Base-by-base conservation (phyloP, 2,797 vertebrate genomes). In the Melanotaenia trifasciata region DNA sequence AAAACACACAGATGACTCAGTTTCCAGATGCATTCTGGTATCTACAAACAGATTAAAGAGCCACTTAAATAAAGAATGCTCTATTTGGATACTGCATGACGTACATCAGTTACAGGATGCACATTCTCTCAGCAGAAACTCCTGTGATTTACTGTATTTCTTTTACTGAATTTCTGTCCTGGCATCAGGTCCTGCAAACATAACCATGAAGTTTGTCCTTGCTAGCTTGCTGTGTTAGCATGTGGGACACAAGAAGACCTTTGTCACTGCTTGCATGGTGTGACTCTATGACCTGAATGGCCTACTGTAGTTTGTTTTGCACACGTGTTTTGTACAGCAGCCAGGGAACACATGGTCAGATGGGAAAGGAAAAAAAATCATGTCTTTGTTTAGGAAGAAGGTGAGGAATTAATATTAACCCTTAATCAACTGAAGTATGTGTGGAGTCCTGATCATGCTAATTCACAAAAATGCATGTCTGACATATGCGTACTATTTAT, bases 171-270 rank as follows among this genome's bases (percentile, higher is more conserved):
- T 66, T 59, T 32, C 5, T 73, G 62, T 56, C 30, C 20, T 58
- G 61, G 45, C 22, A 26, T 22, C 16, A 33, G 28, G 16, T 45
- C 26, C 51, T 38, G 50, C 18, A 74, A 60, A 43, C 30, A 1
- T 7, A 28, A 57, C 64, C 30, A 22, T 36, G 0, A 67, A 77
- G 50, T 54, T 45, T 58, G 58, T 70, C 54, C 58, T 54, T 64
- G 36, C 57, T 26, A 12, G 72, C 58, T 75, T 10, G 5, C 53
- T 60, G 76, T 63, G 54, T 70, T 63, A 47, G 59, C 66, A 5
- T 74, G 63, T 12, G 43, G 69, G 22, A 65, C 79, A 87, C 73
- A 80, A 87, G 56, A 76, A 38, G 77, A 68, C 35, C 84, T 81
- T 86, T 86, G 78, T 84, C 70, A 30, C 36, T 36, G 64, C 35